A percentile compares a stretch with the other conserved stretches of the same genome.
These are phyloP conservation scores for Drosophila kurseongensis DNA, from an alignment of 1,140 invertebrate species.

Conservation along the genomic window DNA sequence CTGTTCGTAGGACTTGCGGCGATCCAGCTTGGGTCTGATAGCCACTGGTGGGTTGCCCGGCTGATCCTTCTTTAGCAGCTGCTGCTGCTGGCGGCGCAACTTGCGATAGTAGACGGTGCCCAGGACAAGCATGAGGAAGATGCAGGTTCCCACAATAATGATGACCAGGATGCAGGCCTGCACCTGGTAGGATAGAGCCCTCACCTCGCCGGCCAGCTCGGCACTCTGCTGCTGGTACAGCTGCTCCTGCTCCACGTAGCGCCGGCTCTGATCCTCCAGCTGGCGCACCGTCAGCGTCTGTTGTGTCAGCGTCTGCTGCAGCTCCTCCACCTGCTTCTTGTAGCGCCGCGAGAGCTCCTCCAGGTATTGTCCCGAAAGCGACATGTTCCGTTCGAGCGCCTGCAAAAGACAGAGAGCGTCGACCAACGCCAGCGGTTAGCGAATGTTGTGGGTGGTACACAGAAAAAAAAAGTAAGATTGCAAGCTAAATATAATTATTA, in stretches of 20 bases:
- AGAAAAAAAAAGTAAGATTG: background rate
- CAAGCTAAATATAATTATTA: background rate
- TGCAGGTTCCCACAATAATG: conserved; percentile 73
- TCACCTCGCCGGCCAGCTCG: conserved; percentile 87
- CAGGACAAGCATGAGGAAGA: conserved; percentile 70
- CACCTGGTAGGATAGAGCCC: conserved; percentile 85
- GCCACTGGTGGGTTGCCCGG: conserved; percentile 1
- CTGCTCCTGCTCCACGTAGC: conserved; percentile 89
- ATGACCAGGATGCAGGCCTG: conserved; percentile 76
- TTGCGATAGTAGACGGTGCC: conserved; percentile 76
- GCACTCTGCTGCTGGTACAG: conserved; percentile 88
- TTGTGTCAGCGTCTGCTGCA: conserved; percentile 94
- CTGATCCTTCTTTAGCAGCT: conserved; percentile 48
- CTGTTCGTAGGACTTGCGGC: conserved; percentile 87
- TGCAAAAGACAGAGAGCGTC: conserved; percentile 84
- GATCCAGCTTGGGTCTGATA: conserved; percentile 67
- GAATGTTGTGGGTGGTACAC: conserved; percentile 21
- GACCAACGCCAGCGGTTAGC: conserved; percentile 23
- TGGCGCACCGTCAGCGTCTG: conserved; percentile 92
- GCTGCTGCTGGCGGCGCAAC: conserved; percentile 56
- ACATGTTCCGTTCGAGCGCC: conserved; percentile 97
- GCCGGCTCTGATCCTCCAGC: conserved; percentile 90
- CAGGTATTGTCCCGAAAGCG: conserved; percentile 96
- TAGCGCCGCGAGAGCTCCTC: conserved; percentile 97
- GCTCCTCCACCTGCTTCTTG: conserved; percentile 98